Evolutionary conservation across 2,113 vertebrate species (phyloP), one percentile per base, ranked within the genome.

Genomic region (Dolichallabes microphthalmus): DNA sequence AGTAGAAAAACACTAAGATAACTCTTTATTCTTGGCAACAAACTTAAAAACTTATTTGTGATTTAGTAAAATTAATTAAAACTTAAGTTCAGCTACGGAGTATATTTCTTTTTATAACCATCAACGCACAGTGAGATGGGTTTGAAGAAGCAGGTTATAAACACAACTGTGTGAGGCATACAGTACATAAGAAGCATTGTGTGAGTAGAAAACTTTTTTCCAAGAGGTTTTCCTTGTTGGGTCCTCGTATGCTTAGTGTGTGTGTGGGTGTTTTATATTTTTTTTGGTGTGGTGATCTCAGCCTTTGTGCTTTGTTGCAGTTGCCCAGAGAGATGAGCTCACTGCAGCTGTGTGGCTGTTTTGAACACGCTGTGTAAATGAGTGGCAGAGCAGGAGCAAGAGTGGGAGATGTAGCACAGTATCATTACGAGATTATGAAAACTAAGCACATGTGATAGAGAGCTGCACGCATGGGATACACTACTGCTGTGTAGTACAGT

Each of bases 171-270:
- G n/a, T n/a, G n/a, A n/a, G n/a, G n/a, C n/a, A n/a, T n/a, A n/a
- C n/a, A n/a, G n/a, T 35, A 52, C 11, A 11, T 53, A 27, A 76
- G 14, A 25, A 30, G 73, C 94, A 91, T 93, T 94, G 45, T n/a
- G 39, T 27, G 27, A 53, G 50, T 30, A 92, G 80, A 17, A 58
- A 83, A 66, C 30, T 14, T 57, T 77, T 57, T 77, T 64, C 22
- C 35, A 77, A 68, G 27, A 71, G 20, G 52, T 57, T 85, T 85
- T 63, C 12, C 25, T 64, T 63, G 74, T 64, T 83, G 61, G 63
- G 14, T 53, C 71, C 53, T 55, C 1, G 22, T 27, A 15, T 19
- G n/a, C 57, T 27, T 22, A 73, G 80, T 63, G 73, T 71, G 76
- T 57, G 75, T 71, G 76, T 57, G 75, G 15, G 71, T 75, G 68